Evolutionary conservation across 2,113 vertebrate genomes (phyloP).

Genomic region (Chloroceryle aenea): DNA sequence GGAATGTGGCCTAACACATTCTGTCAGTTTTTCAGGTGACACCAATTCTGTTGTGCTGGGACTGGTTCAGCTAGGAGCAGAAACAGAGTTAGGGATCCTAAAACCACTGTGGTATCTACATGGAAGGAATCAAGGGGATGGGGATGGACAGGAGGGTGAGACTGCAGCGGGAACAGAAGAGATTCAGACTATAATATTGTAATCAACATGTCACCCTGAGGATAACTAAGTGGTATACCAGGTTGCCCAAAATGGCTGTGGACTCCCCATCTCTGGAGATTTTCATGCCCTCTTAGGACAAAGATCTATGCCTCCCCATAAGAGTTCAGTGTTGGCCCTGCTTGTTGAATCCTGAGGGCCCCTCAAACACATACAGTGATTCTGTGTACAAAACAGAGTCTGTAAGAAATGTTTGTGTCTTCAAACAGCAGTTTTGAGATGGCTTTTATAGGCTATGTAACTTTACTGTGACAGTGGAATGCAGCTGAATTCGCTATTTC

Average conservation of each 20-base stretch:
- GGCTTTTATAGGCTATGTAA: background rate
- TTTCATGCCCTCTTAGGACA: rapidly evolving
- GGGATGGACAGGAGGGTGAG: background rate
- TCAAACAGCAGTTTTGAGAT: background rate
- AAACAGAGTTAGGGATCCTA: rapidly evolving
- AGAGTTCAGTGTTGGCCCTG: background rate
- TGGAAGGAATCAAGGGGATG: rapidly evolving
- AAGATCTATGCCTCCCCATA: rapidly evolving
- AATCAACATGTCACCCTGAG: background rate
- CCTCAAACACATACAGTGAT: background rate
- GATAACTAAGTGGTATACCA: background rate
- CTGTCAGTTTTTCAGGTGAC: background rate
- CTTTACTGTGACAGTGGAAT: background rate
- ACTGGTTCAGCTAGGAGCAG: rapidly evolving
- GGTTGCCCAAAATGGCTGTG: background rate
- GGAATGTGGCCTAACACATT: rapidly evolving
- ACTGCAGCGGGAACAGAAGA: background rate
- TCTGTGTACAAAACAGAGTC: background rate
- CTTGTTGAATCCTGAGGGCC: rapidly evolving
- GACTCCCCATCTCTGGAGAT: background rate
- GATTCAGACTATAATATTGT: background rate
- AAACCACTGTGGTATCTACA: background rate
- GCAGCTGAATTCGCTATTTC: background rate
- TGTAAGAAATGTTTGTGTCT: background rate
- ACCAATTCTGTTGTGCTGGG: rapidly evolving